Conservation (phyloP, 2,797 vertebrate species). For the Pseudochaenichthys georgianus region DNA sequence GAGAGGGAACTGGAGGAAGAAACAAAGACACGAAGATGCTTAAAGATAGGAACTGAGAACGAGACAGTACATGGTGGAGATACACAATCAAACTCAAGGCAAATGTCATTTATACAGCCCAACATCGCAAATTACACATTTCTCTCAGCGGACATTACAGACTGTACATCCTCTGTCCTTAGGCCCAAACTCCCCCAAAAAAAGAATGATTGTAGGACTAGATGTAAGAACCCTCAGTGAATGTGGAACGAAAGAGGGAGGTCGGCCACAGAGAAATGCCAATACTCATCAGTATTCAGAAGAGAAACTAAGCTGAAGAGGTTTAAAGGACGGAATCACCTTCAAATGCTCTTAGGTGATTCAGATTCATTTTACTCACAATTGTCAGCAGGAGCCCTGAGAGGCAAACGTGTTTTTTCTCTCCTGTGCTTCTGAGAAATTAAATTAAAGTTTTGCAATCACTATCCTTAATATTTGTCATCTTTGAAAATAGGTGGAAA, state of each 20-base stretch:
- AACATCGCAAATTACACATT: too few relatives aligned
- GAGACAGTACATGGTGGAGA: background rate
- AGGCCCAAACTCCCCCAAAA: too few relatives aligned
- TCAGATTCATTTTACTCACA: background rate
- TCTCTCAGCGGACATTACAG: too few relatives aligned
- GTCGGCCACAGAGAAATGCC: background rate
- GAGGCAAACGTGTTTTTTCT: too few relatives aligned
- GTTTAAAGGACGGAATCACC: background rate
- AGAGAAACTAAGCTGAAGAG: background rate
- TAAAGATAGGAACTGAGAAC: background rate
- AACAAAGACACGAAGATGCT: background rate
- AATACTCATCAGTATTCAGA: slow-evolving; percentile 16
- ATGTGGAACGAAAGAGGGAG: background rate
- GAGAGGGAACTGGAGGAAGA: slow-evolving; percentile 89
- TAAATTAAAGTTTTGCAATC: too few relatives aligned
- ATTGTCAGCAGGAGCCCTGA: too few relatives aligned
- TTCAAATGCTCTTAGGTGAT: slow-evolving; percentile 8
- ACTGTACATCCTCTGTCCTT: too few relatives aligned
- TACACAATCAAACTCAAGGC: background rate
- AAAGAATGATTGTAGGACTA: too few relatives aligned
- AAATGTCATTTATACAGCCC: too few relatives aligned
- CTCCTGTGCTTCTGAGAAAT: too few relatives aligned
- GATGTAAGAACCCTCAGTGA: background rate
- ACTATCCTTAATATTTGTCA: too few relatives aligned
- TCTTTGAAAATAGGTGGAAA: too few relatives aligned